Evolutionary conservation across 2,113 vertebrate genomes (phyloP).

Genomic region (Parus major): DNA sequence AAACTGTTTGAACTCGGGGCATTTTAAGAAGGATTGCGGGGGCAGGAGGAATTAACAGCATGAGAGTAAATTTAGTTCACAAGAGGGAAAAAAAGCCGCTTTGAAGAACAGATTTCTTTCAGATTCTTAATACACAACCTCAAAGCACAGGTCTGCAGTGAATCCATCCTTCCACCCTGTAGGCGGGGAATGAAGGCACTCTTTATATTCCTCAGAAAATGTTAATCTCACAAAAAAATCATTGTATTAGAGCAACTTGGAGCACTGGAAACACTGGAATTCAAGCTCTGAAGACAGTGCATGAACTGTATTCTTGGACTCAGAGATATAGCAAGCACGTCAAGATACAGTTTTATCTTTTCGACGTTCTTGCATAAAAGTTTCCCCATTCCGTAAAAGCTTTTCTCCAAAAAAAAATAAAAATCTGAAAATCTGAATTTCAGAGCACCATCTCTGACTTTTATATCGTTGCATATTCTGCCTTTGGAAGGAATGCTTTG

Average conservation of each 20-base stretch:
- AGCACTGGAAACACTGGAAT: slow-evolving; percentile 34
- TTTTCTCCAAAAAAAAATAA: not conserved
- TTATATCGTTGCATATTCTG: not conserved
- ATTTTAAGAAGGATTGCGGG: slow-evolving; percentile 15
- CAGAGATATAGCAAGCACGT: not conserved
- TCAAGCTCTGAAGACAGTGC: slow-evolving; percentile 5
- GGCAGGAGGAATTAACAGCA: slow-evolving; percentile 47
- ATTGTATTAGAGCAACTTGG: slow-evolving; percentile 26
- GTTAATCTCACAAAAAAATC: slow-evolving; percentile 48
- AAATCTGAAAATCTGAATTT: not conserved
- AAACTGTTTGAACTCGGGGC: slow-evolving; percentile 11
- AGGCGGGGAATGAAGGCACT: not conserved
- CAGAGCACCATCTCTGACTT: not conserved
- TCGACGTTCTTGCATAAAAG: not conserved
- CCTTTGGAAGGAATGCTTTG: not conserved
- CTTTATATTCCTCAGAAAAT: slow-evolving; percentile 54
- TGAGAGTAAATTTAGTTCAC: slow-evolving; percentile 48
- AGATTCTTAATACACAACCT: slow-evolving; percentile 49
- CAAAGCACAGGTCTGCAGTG: slow-evolving; percentile 56
- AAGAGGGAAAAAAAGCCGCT: slow-evolving; percentile 32
- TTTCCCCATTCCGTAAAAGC: not conserved
- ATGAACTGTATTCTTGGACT: not conserved
- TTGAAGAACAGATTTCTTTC: slow-evolving; percentile 57
- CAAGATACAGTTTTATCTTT: not conserved
- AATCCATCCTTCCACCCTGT: slow-evolving; percentile 45